Evolutionary conservation across 1,140 invertebrate genomes (phyloP), one percentile per base, ranked within the genome.

Genomic region (Meloidogyne exigua): DNA sequence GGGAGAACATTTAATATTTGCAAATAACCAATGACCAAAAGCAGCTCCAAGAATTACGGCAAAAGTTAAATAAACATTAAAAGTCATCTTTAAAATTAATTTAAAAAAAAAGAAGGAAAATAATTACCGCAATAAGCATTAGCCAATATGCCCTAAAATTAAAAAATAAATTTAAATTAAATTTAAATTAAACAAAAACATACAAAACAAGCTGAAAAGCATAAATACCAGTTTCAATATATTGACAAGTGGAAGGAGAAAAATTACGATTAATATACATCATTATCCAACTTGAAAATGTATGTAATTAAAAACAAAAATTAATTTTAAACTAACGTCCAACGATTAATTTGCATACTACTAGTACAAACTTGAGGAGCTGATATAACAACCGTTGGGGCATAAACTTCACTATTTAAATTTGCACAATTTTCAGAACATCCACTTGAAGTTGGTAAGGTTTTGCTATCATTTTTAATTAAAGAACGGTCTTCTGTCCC

Each of bases 11-110:
- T 78, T 28, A 68, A 72, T 18, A 42, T 70, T 75, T 26, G 94
- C 94, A 87, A 97, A 97, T 39, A 95, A 89, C 88, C 96, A 97
- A 88, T 96, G 97, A 2, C 95, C 95, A 21, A 93, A 89, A 0
- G 92, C 93, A 11, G 94, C 92, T 4, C 95, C 95, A 2, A 95
- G 86, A 0, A 95, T 91, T 12, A 96, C 92, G 5, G 93, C 93
- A 36, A 95, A 80, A 85, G 94, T 95, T 32, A 97, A 90, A 92
- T 93, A 97, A 21, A 93, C 92, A 87, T 97, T 97, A 90, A 95
- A 98, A 0, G 95, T 97, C 95, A 98, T 98, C 88, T 96, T 95
- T 75, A 96, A 92, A 88, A 97, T 89, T 3, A 72, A 12, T 26
- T 72, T 72, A 23, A 26, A 57, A 39, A 18, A 28, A 10, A n/a